Conservation (phyloP, 2,797 vertebrate species). For the Meda fulgida region DNA sequence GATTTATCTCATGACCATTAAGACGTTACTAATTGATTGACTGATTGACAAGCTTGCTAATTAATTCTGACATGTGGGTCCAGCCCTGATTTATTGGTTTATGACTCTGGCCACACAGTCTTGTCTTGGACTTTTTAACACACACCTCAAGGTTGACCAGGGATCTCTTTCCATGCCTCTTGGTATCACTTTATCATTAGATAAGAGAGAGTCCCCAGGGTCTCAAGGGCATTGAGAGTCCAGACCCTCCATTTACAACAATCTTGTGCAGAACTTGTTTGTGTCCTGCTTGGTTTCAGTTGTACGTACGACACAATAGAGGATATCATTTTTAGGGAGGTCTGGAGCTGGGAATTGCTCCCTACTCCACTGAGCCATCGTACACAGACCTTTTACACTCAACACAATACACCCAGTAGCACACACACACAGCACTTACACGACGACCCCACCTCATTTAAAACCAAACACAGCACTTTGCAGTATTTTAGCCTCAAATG, state of each 20-base stretch:
- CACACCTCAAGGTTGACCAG: constrained; percentile 17
- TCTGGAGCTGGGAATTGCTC: constrained; percentile 31
- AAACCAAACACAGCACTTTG: constrained; percentile 50
- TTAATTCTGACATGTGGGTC: neutral
- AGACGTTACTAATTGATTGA: constrained; percentile 40
- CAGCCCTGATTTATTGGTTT: constrained; percentile 40
- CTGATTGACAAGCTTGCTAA: constrained; percentile 13
- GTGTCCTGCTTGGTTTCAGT: constrained; percentile 40
- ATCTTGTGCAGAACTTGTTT: constrained; percentile 36
- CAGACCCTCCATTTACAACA: constrained; percentile 32
- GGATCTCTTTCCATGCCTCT: neutral
- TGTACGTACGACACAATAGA: constrained; percentile 13
- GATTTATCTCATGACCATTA: constrained; percentile 30
- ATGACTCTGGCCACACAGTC: neutral
- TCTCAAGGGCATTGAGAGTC: constrained; percentile 25
- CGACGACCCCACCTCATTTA: constrained; percentile 26
- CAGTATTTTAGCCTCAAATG: constrained; percentile 36
- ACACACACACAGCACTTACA: constrained; percentile 36
- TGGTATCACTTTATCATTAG: neutral
- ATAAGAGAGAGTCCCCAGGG: neutral
- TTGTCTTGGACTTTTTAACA: constrained; percentile 28
- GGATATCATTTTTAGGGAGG: constrained; percentile 43
- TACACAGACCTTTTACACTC: constrained; percentile 37
- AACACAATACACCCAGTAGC: constrained; percentile 32
- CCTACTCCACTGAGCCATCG: constrained; percentile 28